Conservation (phyloP, 2,888 invertebrate genomes). For the Nephrotoma flavescens region DNA sequence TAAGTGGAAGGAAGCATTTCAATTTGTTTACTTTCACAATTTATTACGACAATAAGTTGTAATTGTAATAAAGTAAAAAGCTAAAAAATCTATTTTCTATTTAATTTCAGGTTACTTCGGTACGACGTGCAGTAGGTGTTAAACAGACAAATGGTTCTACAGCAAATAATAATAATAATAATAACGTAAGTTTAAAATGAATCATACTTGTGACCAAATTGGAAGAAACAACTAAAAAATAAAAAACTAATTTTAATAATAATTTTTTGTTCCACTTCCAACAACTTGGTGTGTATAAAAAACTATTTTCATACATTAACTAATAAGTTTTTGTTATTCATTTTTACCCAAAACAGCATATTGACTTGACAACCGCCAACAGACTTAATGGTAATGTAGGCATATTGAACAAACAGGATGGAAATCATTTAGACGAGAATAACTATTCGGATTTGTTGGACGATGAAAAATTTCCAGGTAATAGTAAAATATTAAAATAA, state of each 20-base stretch:
- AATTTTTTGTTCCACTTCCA: not conserved
- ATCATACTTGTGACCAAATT: not conserved
- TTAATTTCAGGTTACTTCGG: not conserved
- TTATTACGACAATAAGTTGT: too few relatives aligned
- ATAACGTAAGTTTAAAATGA: not conserved
- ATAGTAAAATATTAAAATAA: not conserved
- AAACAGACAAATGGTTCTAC: not conserved
- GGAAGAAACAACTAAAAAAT: not conserved
- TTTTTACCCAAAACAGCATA: not conserved
- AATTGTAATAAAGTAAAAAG: not conserved
- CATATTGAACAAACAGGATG: constrained; percentile 7
- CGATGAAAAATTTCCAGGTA: constrained; percentile 18
- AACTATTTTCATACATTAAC: not conserved
- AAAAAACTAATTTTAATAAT: not conserved
- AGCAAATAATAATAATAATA: not conserved
- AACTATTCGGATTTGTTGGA: constrained; percentile 16
- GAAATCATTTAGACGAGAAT: constrained; percentile 2
- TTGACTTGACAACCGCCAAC: not conserved
- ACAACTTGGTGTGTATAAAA: not conserved
- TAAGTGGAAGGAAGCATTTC: too few relatives aligned
- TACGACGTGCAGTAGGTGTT: not conserved
- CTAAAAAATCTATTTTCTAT: not conserved
- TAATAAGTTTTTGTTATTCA: not conserved
- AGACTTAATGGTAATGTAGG: not conserved
- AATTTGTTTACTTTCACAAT: too few relatives aligned